These are phyloP conservation scores for Eupithecia abbreviata DNA, from an alignment of 2,888 invertebrate species.

Conservation along the genomic window DNA sequence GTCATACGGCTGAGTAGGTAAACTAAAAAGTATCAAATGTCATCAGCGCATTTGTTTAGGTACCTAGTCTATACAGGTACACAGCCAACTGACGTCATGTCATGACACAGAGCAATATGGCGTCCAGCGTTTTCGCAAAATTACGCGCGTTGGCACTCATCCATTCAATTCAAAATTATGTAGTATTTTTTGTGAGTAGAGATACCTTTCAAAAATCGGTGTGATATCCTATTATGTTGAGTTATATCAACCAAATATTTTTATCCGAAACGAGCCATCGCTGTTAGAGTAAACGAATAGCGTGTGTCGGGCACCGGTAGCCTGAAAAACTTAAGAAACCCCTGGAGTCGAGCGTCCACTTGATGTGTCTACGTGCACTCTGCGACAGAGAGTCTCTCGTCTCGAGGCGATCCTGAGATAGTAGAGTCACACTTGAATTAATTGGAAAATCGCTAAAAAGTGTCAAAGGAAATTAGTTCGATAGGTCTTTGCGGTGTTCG, in stretches of 20 bases:
- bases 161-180: too few relatives aligned
- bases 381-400: constrained; percentile 8
- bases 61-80: too few relatives aligned
- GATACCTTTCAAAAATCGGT: too few relatives aligned
- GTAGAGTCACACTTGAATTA: constrained; percentile 37
- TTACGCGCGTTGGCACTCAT: too few relatives aligned
- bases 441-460: constrained; percentile 42
- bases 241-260: background rate
- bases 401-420: constrained; percentile 25
- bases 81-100: too few relatives aligned
- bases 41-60: too few relatives aligned
- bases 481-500: constrained; percentile 24
- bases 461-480: constrained; percentile 39
- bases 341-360: constrained; percentile 32
- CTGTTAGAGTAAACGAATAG: background rate
- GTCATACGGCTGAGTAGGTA: too few relatives aligned
- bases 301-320: background rate
- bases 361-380: constrained; percentile 44
- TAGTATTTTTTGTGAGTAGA: too few relatives aligned
- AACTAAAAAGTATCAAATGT: too few relatives aligned
- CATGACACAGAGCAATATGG: too few relatives aligned
- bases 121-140: too few relatives aligned
- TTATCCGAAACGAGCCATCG: background rate
- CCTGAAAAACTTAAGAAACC: constrained; percentile 1
- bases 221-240: background rate